A percentile compares a stretch with the other conserved stretches of the same genome.
Evolutionary conservation across 1,140 invertebrate genomes (phyloP).

Genomic region (Zaprionus vittiger): DNA sequence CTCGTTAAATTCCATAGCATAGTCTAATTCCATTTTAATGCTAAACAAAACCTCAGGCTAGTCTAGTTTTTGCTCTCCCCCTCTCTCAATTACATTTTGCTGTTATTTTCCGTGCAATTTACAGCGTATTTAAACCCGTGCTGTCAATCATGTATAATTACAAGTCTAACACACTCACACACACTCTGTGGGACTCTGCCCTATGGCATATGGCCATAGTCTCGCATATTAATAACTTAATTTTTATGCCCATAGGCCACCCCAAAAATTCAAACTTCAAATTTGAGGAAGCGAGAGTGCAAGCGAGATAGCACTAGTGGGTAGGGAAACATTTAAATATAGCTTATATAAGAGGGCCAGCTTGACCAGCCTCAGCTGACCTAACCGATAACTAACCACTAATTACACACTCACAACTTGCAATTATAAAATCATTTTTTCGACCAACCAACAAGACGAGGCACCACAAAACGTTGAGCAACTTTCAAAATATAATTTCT

Average conservation of each 20-base stretch:
- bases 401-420: slow-evolving; percentile 68
- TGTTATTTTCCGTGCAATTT: slow-evolving; percentile 20
- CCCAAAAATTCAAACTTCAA: slow-evolving; percentile 35
- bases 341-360: slow-evolving; percentile 64
- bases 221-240: slow-evolving; percentile 69
- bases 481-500: slow-evolving; percentile 71
- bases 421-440: slow-evolving; percentile 80
- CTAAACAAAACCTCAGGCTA: neutral
- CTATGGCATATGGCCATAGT: slow-evolving; percentile 27
- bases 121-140: slow-evolving; percentile 25
- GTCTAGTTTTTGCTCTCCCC: neutral
- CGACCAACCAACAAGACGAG: slow-evolving; percentile 45
- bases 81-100: slow-evolving; percentile 30
- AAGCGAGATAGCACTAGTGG: neutral
- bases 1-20: neutral
- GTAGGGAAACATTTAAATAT: slow-evolving; percentile 64
- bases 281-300: slow-evolving; percentile 39
- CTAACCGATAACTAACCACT: slow-evolving; percentile 77
- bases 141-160: slow-evolving; percentile 66
- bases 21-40: neutral
- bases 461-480: slow-evolving; percentile 23
- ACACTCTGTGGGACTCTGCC: neutral
- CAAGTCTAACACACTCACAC: slow-evolving; percentile 25
- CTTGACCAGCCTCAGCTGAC: slow-evolving; percentile 57
- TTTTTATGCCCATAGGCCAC: slow-evolving; percentile 68